Conservation (phyloP, 2,888 invertebrate genomes). For the Copidosoma aretas region DNA sequence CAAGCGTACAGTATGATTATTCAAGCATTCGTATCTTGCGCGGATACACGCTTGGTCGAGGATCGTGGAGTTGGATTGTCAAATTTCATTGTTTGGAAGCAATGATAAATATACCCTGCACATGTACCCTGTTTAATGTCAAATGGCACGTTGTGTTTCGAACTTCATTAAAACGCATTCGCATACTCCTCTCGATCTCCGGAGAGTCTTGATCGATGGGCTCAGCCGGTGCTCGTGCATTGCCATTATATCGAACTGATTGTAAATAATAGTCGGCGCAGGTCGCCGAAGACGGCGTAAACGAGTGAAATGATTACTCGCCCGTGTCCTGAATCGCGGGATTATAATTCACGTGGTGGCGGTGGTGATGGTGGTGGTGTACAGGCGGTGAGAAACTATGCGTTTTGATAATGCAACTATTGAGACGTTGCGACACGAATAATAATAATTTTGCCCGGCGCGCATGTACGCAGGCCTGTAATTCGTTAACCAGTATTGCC, state of each 20-base stretch:
- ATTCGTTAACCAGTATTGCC: slow-evolving; percentile 24
- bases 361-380: too few relatives aligned
- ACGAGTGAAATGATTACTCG: slow-evolving; percentile 7
- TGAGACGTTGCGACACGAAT: slow-evolving; percentile 12
- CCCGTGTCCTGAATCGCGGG: not conserved
- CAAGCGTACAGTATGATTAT: too few relatives aligned
- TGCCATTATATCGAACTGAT: not conserved
- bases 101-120: too few relatives aligned
- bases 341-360: slow-evolving; percentile 3
- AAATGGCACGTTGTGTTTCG: not conserved
- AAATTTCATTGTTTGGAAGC: too few relatives aligned
- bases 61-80: too few relatives aligned
- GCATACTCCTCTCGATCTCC: too few relatives aligned
- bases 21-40: too few relatives aligned
- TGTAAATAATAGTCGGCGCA: not conserved
- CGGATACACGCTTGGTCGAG: too few relatives aligned
- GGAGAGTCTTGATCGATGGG: not conserved
- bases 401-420: slow-evolving; percentile 18
- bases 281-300: not conserved
- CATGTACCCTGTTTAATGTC: too few relatives aligned
- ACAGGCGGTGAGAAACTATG: not conserved
- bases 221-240: not conserved
- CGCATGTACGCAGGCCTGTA: not conserved
- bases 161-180: too few relatives aligned
- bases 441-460: slow-evolving; percentile 18